phyloP scores from a whole-genome alignment of 1,140 invertebrate species.

The Galleria mellonella region DNA sequence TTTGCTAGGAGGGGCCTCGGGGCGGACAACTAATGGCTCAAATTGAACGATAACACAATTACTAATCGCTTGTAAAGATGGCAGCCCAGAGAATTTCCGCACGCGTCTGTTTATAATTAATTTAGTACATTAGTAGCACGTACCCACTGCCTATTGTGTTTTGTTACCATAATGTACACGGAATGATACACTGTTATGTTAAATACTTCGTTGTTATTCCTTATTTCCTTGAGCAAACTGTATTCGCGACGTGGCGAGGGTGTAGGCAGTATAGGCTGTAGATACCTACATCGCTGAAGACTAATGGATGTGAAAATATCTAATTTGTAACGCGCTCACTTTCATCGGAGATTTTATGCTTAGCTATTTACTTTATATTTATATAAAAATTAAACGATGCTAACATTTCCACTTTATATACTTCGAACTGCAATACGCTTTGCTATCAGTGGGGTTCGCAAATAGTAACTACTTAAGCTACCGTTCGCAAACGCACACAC shows the following conservation, averaged over 20 bases:
- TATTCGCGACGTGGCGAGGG: not conserved
- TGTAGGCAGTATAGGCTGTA: no score
- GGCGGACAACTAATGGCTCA: constrained; percentile 31
- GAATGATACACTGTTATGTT: constrained; percentile 46
- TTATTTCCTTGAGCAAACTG: constrained; percentile 38
- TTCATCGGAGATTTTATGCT: no score
- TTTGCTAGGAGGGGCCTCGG: not conserved
- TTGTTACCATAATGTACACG: constrained; percentile 40
- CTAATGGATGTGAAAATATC: not conserved
- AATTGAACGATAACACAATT: constrained; percentile 56
- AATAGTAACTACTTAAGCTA: no score
- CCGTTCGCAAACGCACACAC: no score
- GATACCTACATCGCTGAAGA: not conserved
- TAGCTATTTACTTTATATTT: no score
- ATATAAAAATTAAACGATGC: not conserved
- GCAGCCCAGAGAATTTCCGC: constrained; percentile 28
- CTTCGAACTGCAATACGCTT: no score
- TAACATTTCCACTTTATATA: no score
- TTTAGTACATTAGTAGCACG: constrained; percentile 57
- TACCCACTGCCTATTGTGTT: constrained; percentile 48
- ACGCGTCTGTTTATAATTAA: constrained; percentile 61
- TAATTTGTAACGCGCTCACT: no score
- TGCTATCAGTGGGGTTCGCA: no score
- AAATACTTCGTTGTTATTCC: constrained; percentile 40
- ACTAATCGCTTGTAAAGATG: constrained; percentile 31